Percentiles rank a stretch among this genome's conserved stretches.
phyloP scores from a whole-genome alignment of 2,888 invertebrate genomes.

The Eremobia ochroleuca region DNA sequence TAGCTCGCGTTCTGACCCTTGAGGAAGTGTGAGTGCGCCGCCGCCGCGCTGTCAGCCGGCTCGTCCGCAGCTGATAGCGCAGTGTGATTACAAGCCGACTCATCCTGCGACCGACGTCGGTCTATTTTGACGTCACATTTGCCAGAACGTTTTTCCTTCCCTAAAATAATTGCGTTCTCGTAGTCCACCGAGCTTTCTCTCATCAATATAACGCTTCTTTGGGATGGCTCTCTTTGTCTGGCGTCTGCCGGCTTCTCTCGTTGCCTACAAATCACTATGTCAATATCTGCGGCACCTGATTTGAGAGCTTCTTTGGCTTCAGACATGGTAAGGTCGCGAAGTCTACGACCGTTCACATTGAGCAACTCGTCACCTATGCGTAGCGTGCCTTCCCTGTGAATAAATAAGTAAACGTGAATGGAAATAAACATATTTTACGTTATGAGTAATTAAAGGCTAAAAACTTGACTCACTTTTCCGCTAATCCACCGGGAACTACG shows the following conservation, averaged over 20 bases:
- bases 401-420: constrained; percentile 34
- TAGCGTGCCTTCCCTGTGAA: constrained; percentile 92
- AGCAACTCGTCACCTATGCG: constrained; percentile 94
- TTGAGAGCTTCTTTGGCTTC: constrained; percentile 93
- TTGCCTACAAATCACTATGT: constrained; percentile 92
- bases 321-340: constrained; percentile 92
- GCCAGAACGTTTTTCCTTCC: constrained; percentile 87
- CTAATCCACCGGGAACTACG: constrained; percentile 93
- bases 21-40: constrained; percentile 91
- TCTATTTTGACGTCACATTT: constrained; percentile 92
- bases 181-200: constrained; percentile 94
- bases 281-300: constrained; percentile 92
- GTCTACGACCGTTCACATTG: constrained; percentile 93
- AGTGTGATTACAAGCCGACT: constrained; percentile 87
- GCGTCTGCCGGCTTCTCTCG: constrained; percentile 78
- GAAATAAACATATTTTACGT: constrained; percentile 26
- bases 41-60: constrained; percentile 80
- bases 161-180: constrained; percentile 91
- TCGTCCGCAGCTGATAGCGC: constrained; percentile 88
- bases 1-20: constrained; percentile 91
- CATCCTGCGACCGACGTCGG: constrained; percentile 92
- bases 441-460: constrained; percentile 16
- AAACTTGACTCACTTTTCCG: constrained; percentile 91
- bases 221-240: constrained; percentile 76
- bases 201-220: constrained; percentile 82